Evolutionary conservation across 2,797 vertebrate genomes (phyloP), one percentile per base, ranked within the genome.

Genomic region (Hoplostethus atlanticus): DNA sequence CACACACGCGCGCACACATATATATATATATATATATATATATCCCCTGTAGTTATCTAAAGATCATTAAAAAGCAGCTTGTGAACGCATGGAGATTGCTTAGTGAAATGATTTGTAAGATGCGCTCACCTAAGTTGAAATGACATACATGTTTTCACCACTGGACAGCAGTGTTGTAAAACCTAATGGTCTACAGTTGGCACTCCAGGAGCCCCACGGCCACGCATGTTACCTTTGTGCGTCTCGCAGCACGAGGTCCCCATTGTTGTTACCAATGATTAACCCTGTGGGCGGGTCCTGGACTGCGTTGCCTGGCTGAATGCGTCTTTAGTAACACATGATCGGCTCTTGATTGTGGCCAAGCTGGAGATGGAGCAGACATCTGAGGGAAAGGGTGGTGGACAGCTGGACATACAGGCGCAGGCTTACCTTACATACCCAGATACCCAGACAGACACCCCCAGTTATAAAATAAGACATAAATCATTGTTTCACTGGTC

Each of bases 191-290:
- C 11, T 44, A 44, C 42, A 44, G 42, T 12, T 44, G 42, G 42
- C 42, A 44, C 42, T 44, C 12, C 11, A 44, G 42, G 12, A 12
- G 42, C 11, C 42, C 42, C n/a, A n/a, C 6, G 40, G 8, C 13
- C 10, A 28, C 28, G 36, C 8, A 38, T 10, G 6, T 16, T 59
- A 76, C 46, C 50, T 65, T 60, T 71, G 68, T 64, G 76, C 60
- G 68, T 50, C 72, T 70, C 54, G 30, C 76, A 44, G 76, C 73
- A 3, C 40, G 80, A 44, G 42, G 64, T 38, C 59, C 8, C 46
- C 51, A 85, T 88, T 88, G 81, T 88, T 88, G 81, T 87, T 80
- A 54, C 68, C 40, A 84, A 68, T 83, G 77, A 86, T 88, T 84
- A 75, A 86, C 81, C 36, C 34, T 1, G 77, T 68, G 80, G 85